phyloP scores from a whole-genome alignment of 2,113 vertebrate genomes.

The Varanus salvator region DNA sequence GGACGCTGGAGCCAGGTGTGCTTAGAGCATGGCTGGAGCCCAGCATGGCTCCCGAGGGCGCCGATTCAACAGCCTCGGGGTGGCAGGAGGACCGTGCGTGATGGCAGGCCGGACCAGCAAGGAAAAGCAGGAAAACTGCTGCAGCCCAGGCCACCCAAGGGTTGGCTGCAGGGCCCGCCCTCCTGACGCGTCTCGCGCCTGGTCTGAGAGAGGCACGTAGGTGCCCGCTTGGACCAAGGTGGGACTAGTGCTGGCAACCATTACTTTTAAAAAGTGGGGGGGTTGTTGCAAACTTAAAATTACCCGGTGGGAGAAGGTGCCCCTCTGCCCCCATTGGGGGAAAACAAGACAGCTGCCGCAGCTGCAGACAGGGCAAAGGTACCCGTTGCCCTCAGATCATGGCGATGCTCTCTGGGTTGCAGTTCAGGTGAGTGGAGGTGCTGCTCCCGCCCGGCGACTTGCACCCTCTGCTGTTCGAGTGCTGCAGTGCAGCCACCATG shows the following conservation, averaged over 20 bases:
- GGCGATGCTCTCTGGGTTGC: slow-evolving; percentile 88
- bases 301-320: background rate
- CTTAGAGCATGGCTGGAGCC: too few relatives aligned
- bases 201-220: too few relatives aligned
- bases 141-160: too few relatives aligned
- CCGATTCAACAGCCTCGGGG: background rate
- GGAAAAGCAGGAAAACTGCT: background rate
- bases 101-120: too few relatives aligned
- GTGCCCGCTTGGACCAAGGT: background rate
- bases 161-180: too few relatives aligned
- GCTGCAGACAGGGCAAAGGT: background rate
- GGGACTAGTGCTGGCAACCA: background rate
- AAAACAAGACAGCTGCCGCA: background rate
- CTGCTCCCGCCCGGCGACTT: slow-evolving; percentile 89
- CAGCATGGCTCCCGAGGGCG: background rate
- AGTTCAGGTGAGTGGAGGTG: slow-evolving; percentile 91
- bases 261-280: background rate
- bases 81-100: background rate
- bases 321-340: slow-evolving; percentile 4
- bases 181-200: background rate
- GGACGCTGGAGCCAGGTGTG: background rate
- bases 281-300: slow-evolving; percentile 73
- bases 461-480: slow-evolving; percentile 78
- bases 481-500: slow-evolving; percentile 86
- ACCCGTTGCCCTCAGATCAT: slow-evolving; percentile 77